Percentiles rank a stretch among this genome's conserved stretches.
These are phyloP conservation scores for Rhagium mordax DNA, from an alignment of 2,888 invertebrate species.

Conservation along the genomic window DNA sequence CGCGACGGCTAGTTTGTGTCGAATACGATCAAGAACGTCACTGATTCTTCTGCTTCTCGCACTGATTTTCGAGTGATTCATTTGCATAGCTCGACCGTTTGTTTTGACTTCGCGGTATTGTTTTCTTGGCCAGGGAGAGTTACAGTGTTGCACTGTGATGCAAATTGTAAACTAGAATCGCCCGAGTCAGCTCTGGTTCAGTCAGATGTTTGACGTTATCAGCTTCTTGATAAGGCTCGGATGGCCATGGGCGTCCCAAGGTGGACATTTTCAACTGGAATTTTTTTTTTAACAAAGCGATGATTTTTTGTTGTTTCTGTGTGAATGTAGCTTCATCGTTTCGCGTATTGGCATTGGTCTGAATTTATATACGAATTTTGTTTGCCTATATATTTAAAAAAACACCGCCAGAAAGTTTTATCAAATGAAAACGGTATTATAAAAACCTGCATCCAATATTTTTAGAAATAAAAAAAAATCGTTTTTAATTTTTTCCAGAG, in stretches of 20 bases:
- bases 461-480: too few relatives aligned
- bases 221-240: slow-evolving; percentile 21
- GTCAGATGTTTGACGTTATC: slow-evolving; percentile 28
- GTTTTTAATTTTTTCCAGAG: too few relatives aligned
- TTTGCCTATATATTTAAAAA: too few relatives aligned
- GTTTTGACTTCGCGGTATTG: slow-evolving; percentile 1
- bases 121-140: not conserved
- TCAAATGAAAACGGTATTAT: too few relatives aligned
- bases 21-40: slow-evolving; percentile 7
- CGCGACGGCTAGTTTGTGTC: not conserved
- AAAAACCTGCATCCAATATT: too few relatives aligned
- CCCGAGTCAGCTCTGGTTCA: slow-evolving; percentile 23
- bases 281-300: too few relatives aligned
- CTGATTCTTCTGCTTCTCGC: not conserved
- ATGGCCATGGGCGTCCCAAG: slow-evolving; percentile 1
- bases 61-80: slow-evolving; percentile 10
- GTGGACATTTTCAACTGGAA: too few relatives aligned
- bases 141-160: slow-evolving; percentile 3
- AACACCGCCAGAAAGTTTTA: too few relatives aligned
- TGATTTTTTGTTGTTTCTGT: too few relatives aligned
- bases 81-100: not conserved
- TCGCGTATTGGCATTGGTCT: too few relatives aligned
- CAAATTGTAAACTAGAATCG: slow-evolving; percentile 25
- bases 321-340: too few relatives aligned
- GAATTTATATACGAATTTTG: too few relatives aligned